phyloP scores from a whole-genome alignment of 2,113 vertebrate species.

The Poeciliopsis turrubarensis region DNA sequence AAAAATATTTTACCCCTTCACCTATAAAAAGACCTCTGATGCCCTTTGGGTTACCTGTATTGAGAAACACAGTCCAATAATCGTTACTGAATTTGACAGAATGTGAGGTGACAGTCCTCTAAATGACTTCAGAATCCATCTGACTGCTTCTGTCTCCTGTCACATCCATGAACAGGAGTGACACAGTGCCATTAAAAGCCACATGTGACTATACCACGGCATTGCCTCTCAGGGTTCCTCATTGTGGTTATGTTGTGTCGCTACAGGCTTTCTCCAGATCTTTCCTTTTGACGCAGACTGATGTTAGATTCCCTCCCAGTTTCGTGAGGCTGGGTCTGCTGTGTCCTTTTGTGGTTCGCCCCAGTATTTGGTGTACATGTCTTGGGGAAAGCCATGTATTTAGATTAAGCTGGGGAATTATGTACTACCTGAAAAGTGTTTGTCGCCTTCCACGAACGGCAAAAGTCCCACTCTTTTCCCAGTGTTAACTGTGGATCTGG shows the following conservation, averaged over 20 bases:
- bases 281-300: not conserved
- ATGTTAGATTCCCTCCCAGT: not conserved
- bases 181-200: not conserved
- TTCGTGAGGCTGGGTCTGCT: not conserved
- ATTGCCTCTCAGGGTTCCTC: too few relatives aligned
- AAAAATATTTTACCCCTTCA: not conserved
- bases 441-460: not conserved
- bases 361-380: not conserved
- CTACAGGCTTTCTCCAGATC: not conserved
- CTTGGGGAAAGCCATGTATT: not conserved
- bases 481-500: not conserved
- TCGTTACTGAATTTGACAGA: not conserved
- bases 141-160: not conserved
- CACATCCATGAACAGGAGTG: not conserved
- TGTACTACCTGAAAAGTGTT: not conserved
- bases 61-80: not conserved
- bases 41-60: not conserved
- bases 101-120: not conserved
- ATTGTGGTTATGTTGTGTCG: not conserved
- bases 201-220: not conserved
- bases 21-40: not conserved
- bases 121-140: not conserved
- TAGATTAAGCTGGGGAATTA: not conserved
- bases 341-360: not conserved
- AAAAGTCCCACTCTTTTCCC: not conserved